phyloP scores from a whole-genome alignment of 2,797 vertebrate genomes.

The Propithecus perrieri region DNA sequence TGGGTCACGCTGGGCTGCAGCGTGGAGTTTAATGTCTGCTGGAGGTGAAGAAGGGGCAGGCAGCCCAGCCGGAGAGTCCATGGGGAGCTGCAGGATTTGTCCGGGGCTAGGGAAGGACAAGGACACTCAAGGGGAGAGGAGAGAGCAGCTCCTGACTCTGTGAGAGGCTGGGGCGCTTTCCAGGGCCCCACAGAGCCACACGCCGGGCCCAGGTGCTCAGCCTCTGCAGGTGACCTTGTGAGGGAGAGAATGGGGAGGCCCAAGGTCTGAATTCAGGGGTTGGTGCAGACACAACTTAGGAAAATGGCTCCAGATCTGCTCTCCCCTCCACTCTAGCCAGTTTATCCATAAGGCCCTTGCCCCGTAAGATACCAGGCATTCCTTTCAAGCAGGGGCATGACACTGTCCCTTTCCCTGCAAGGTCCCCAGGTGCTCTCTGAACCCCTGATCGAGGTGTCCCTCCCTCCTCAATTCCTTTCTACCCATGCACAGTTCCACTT shows the following conservation, averaged over 20 bases:
- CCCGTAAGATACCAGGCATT: background rate
- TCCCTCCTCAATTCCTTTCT: background rate
- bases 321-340: background rate
- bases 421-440: background rate
- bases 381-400: background rate
- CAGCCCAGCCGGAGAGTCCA: background rate
- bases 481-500: background rate
- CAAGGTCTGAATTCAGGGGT: background rate
- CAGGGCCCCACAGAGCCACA: background rate
- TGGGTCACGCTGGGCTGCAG: background rate
- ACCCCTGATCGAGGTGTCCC: rapidly evolving
- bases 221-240: background rate
- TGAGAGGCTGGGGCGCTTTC: background rate
- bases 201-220: background rate
- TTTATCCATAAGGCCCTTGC: background rate
- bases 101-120: conserved; percentile 73
- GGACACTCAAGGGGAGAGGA: conserved; percentile 69
- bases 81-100: conserved; percentile 60
- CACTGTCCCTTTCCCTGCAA: background rate
- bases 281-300: rapidly evolving
- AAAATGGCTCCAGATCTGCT: background rate
- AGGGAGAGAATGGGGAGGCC: background rate
- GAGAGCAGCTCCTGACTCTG: background rate
- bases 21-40: background rate
- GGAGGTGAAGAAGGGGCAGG: conserved; percentile 48